Evolutionary conservation across 2,888 invertebrate species (phyloP), one percentile per base, ranked within the genome.

Genomic region (Aplocera efformata): DNA sequence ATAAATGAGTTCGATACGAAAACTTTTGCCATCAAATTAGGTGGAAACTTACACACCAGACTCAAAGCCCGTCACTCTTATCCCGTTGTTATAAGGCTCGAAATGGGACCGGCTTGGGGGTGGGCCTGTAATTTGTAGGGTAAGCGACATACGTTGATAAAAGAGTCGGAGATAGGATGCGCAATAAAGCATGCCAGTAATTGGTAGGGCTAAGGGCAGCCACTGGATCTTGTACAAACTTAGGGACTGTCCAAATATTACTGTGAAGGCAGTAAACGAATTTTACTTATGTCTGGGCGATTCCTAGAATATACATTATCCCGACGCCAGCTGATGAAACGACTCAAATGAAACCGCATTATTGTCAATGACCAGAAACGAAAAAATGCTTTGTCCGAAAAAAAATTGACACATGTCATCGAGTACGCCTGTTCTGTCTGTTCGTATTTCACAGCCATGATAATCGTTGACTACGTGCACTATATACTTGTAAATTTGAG

Each of bases 1-100:
- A 81, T 79, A 81, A 85, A 84, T 81, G 80, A 80, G 67, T 69
- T 67, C 61, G 74, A 81, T 83, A 80, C 69, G 63, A 60, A 75
- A 79, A 86, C 67, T 81, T 84, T 78, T 67, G 66, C 74, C 75
- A 82, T 84, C 79, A 85, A 84, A 83, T 84, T 83, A 84, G 79
- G 70, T 78, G 72, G 76, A 79, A 79, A 75, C 61, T 48, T 60
- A 41, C 40, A 32, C 46, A 24, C 13, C 38, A 22, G 21, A 35
- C 10, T n/a, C 7, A 8, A 17, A 13, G 1, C 7, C 11, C 3
- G 9, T 6, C 21, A 29, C 1, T 26, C 38, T 53, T 62, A 64
- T 36, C 3, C 0, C 21, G 0, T 32, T 0, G 33, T 0, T 0
- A 13, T 68, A 77, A 56, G 57, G 67, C 61, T 55, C 7, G 58